Base-by-base conservation (phyloP, 2,113 vertebrate species). In the Procavia capensis region DNA sequence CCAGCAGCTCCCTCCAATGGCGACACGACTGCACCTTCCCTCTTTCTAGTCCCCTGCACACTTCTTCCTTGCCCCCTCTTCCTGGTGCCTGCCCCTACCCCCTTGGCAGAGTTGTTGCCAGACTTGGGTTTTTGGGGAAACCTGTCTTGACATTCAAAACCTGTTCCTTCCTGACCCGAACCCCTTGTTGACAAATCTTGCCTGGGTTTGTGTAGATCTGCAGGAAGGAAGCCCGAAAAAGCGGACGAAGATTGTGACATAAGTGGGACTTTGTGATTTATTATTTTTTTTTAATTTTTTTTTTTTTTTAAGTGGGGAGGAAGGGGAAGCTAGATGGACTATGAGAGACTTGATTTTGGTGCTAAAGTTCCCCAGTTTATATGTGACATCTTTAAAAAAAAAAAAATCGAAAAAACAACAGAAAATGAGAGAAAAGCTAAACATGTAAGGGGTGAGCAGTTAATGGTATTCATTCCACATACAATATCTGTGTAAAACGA, bases 401-500 rank as follows among this genome's bases (percentile, higher is more conserved):
- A 96, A 87, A 97, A 95, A 94, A 85, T 96, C n/a, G n/a, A n/a
- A n/a, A n/a, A n/a, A n/a, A n/a, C n/a, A n/a, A n/a, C n/a, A n/a
- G 97, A 98, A 98, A 97, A 97, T 78, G 96, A 96, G 92, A 97
- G 98, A 97, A 97, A 97, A 97, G 91, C 94, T 97, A 24, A 96
- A 97, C 94, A 97, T 92, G 97, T 96, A 95, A 97, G 98, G 97
- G 98, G 96, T 98, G 98, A 98, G 98, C 99, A 97, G 98, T 99
- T 97, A 98, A 99, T 98, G 98, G 99, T 99, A 99, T 99, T 98
- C 98, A 99, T 99, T 99, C 99, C 99, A 99, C 98, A 99, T 98
- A 97, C 98, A 97, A 95, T 98, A 98, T 98, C 97, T 98, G 95
- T 98, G 98, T 98, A 98, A 99, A 98, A 98, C 98, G 98, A 98